Evolutionary conservation across 1,140 invertebrate species (phyloP), one percentile per base, ranked within the genome.

Genomic region (Neodiprion lecontei): DNA sequence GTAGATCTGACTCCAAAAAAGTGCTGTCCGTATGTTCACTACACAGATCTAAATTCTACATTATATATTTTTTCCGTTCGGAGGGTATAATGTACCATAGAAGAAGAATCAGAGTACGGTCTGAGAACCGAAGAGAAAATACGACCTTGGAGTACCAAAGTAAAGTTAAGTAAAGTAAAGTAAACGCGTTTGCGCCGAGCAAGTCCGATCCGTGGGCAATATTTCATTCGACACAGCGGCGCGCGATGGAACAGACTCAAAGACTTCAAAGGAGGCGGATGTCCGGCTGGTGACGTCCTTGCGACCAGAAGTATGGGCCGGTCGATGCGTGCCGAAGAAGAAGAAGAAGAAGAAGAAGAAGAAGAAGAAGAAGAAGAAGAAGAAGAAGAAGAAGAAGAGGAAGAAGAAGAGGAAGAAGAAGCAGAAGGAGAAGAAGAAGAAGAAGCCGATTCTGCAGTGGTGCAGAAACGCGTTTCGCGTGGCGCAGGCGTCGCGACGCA

Each of bases 201-300:
- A 40, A 40, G 11, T 40, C n/a, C 9, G 53, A 61, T 61, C 53
- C n/a, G 11, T 4, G 11, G 53, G 70, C 77, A 79, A 86, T 86
- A 86, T 87, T 86, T 87, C 84, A 86, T 86, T 86, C 85, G 81
- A 68, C 83, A 72, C 72, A 79, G 76, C 78, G 83, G 84, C 79
- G 79, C 78, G 77, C 81, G 83, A 82, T 82, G 78, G 75, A 61
- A 75, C 14, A 12, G 72, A 66, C 74, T 83, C 77, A 81, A 82
- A 83, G 80, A 85, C 83, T 75, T 85, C 85, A 86, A 84, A 83
- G 83, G 23, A 77, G 78, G 83, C 85, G 85, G 85, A 87, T 86
- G 80, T 87, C 85, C 85, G 85, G 85, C 81, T 79, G 80, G 66
- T 75, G 71, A 75, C 71, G 77, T 77, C 67, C 66, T 75, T n/a